These are phyloP conservation scores for Adelosebastes latens DNA, from an alignment of 2,797 vertebrate genomes.

Conservation along the genomic window DNA sequence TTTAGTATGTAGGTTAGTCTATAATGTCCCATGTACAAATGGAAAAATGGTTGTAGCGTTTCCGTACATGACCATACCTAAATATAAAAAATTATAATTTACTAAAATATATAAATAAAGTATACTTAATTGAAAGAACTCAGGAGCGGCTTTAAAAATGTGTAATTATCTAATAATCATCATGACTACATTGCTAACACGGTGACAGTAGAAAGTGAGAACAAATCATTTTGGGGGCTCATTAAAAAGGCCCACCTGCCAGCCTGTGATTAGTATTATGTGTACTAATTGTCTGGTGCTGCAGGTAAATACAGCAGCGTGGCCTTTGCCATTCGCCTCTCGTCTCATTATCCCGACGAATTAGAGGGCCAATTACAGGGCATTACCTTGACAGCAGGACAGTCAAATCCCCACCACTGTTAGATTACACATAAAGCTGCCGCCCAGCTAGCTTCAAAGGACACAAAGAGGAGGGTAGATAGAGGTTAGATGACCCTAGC, in stretches of 20 bases:
- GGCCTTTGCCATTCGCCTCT: slow-evolving; percentile 53
- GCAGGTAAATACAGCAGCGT: slow-evolving; percentile 61
- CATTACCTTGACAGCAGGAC: slow-evolving; percentile 68
- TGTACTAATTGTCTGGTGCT: slow-evolving; percentile 51
- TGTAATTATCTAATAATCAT: slow-evolving; percentile 28
- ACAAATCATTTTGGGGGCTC: slow-evolving; percentile 30
- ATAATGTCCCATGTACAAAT: background rate
- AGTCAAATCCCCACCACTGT: slow-evolving; percentile 33
- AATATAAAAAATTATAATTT: background rate
- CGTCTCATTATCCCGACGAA: slow-evolving; percentile 70
- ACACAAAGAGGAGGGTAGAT: slow-evolving; percentile 1
- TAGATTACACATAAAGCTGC: slow-evolving; percentile 49
- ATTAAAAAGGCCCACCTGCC: slow-evolving; percentile 58
- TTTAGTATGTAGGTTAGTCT: background rate
- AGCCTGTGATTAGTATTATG: slow-evolving; percentile 49
- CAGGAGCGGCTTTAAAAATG: background rate
- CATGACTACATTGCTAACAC: background rate
- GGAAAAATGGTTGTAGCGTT: background rate
- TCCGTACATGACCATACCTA: rapidly evolving
- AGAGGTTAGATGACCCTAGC: background rate
- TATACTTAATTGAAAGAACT: background rate
- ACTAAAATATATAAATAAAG: background rate
- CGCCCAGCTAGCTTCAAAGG: slow-evolving; percentile 27
- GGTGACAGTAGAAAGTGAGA: slow-evolving; percentile 3
- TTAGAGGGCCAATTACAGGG: slow-evolving; percentile 73